A percentile compares a stretch with the other conserved stretches of the same genome.
Evolutionary conservation across 2,888 invertebrate genomes (phyloP).

Genomic region (Marasmarcha lunaedactyla): DNA sequence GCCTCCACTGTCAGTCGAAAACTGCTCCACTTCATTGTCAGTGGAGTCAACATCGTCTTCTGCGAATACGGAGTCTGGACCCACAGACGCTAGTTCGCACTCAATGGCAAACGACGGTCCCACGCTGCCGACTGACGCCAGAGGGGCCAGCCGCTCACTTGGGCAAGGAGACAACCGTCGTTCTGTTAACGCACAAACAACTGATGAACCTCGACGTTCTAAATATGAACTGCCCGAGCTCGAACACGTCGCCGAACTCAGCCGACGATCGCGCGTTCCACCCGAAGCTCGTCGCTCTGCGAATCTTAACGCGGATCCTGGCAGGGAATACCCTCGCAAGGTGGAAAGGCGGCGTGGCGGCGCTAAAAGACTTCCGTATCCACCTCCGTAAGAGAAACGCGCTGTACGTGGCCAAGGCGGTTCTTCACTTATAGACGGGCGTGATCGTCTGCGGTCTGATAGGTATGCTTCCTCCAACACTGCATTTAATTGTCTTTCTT

Average conservation of each 20-base stretch:
- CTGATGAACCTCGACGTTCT: slow-evolving; percentile 84
- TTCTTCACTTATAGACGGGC: slow-evolving; percentile 77
- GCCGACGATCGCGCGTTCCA: slow-evolving; percentile 69
- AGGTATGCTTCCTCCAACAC: slow-evolving; percentile 74
- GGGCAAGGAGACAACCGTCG: slow-evolving; percentile 87
- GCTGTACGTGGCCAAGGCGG: slow-evolving; percentile 62
- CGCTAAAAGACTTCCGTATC: slow-evolving; percentile 78
- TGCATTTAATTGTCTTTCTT: slow-evolving; percentile 80
- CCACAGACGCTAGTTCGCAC: slow-evolving; percentile 77
- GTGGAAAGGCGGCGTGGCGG: slow-evolving; percentile 75
- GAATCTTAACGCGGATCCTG: slow-evolving; percentile 67
- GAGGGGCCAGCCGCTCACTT: slow-evolving; percentile 75
- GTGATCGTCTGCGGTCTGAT: slow-evolving; percentile 56
- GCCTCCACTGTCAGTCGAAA: slow-evolving; percentile 85
- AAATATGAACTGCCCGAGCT: slow-evolving; percentile 87
- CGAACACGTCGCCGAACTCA: slow-evolving; percentile 87
- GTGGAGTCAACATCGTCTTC: slow-evolving; percentile 81
- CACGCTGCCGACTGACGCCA: slow-evolving; percentile 85
- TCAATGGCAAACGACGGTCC: slow-evolving; percentile 78
- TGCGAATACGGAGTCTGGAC: slow-evolving; percentile 85
- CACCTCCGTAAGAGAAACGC: slow-evolving; percentile 66
- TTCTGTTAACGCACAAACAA: slow-evolving; percentile 79
- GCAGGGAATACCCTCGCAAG: slow-evolving; percentile 71
- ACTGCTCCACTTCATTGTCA: slow-evolving; percentile 86
- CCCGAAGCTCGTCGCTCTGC: slow-evolving; percentile 61